A percentile compares a stretch with the other conserved stretches of the same genome.
phyloP scores from a whole-genome alignment of 2,113 vertebrate genomes.

The Zapus hudsonius region DNA sequence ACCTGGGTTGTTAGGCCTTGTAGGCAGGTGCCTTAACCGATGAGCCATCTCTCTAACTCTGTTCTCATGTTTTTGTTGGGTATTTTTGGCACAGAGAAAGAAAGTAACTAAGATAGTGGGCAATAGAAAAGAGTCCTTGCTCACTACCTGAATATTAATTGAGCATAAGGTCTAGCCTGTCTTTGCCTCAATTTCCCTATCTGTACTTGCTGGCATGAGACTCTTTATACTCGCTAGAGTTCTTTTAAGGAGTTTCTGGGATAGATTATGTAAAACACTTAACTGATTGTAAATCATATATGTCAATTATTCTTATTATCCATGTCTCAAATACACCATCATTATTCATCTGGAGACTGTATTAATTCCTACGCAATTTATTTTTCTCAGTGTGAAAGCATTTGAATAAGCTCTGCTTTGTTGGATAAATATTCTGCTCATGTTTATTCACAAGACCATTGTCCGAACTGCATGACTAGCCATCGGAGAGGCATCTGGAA shows the following conservation, averaged over 20 bases:
- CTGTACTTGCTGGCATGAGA: not conserved
- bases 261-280: slow-evolving; percentile 30
- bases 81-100: not conserved
- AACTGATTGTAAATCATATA: not conserved
- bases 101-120: not conserved
- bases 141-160: not conserved
- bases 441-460: slow-evolving; percentile 39
- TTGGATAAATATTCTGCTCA: slow-evolving; percentile 16
- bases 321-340: not conserved
- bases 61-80: not conserved
- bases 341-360: not conserved
- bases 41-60: too few relatives aligned
- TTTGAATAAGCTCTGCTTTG: slow-evolving; percentile 20
- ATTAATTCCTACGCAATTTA: slow-evolving; percentile 17
- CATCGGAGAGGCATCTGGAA: slow-evolving; percentile 1
- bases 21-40: too few relatives aligned
- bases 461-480: not conserved
- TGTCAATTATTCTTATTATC: slow-evolving; percentile 41
- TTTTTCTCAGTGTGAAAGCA: slow-evolving; percentile 21
- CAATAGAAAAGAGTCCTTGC: not conserved
- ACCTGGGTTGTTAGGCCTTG: too few relatives aligned
- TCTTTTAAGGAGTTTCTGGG: not conserved
- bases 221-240: not conserved
- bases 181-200: not conserved
- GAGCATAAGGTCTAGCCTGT: not conserved